These are phyloP conservation scores for Panagrolaimus sp. DNA, from an alignment of 1,140 invertebrate genomes.

Conservation along the genomic window DNA sequence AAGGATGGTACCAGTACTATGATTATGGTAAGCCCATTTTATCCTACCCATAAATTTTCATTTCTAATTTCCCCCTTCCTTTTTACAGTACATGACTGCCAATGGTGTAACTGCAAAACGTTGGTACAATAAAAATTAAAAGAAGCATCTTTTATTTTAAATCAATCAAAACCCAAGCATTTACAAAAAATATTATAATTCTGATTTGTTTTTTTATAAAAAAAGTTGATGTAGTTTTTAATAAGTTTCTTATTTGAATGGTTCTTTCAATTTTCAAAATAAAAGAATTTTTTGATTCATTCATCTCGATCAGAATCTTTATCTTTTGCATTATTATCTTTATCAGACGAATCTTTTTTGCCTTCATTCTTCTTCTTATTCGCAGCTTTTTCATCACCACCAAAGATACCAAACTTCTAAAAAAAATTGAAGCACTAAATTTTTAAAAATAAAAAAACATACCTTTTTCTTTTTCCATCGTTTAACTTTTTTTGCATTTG, in stretches of 20 bases:
- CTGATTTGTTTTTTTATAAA: not conserved
- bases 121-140: constrained; percentile 14
- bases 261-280: no score
- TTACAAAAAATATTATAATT: not conserved
- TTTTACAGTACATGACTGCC: not conserved
- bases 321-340: not conserved
- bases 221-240: not conserved
- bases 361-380: not conserved
- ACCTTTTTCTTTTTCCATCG: constrained; percentile 14
- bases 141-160: no score
- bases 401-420: not conserved
- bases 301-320: not conserved
- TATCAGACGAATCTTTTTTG: not conserved
- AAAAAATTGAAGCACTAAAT: not conserved
- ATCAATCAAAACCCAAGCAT: not conserved
- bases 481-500: not conserved
- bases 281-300: no score
- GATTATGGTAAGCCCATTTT: not conserved
- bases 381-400: not conserved
- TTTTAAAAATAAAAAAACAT: not conserved
- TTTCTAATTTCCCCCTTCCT: no score
- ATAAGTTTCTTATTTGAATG: no score
- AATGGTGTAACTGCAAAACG: constrained; percentile 11
- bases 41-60: no score
- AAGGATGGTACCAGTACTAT: not conserved